phyloP scores from a whole-genome alignment of 2,113 vertebrate species.

The Greenwoodochromis staneri region DNA sequence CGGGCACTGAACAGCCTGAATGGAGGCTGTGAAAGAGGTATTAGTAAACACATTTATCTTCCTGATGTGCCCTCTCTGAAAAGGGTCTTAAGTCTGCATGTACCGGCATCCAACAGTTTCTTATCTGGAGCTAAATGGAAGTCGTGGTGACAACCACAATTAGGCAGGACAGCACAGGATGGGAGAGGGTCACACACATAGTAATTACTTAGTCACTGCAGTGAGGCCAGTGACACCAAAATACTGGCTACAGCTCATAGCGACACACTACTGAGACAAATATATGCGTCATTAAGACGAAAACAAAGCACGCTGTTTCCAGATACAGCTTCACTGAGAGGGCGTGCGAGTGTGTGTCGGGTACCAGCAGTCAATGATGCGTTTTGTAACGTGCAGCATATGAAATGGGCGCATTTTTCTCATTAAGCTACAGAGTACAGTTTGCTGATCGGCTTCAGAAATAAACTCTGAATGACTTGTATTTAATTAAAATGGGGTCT shows the following conservation, averaged over 20 bases:
- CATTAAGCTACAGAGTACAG: neutral
- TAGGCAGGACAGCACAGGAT: slow-evolving; percentile 54
- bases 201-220: slow-evolving; percentile 76
- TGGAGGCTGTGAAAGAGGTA: slow-evolving; percentile 39
- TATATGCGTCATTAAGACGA: neutral
- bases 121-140: slow-evolving; percentile 80
- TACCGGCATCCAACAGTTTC: slow-evolving; percentile 60
- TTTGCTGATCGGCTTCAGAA: neutral
- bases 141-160: slow-evolving; percentile 79
- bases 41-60: slow-evolving; percentile 61
- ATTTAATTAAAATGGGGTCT: slow-evolving; percentile 4
- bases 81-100: slow-evolving; percentile 60
- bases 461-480: neutral
- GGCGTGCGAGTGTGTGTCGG: neutral
- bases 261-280: slow-evolving; percentile 4
- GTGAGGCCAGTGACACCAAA: slow-evolving; percentile 59
- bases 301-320: neutral
- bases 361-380: neutral
- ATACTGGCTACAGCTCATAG: slow-evolving; percentile 41
- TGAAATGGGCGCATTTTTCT: neutral
- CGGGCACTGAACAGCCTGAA: slow-evolving; percentile 24
- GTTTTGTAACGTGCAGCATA: neutral
- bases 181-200: slow-evolving; percentile 72
- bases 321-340: neutral
- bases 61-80: slow-evolving; percentile 56